These are phyloP conservation scores for Melanotaenia maccullochi DNA, from an alignment of 2,797 vertebrate species.

Conservation along the genomic window DNA sequence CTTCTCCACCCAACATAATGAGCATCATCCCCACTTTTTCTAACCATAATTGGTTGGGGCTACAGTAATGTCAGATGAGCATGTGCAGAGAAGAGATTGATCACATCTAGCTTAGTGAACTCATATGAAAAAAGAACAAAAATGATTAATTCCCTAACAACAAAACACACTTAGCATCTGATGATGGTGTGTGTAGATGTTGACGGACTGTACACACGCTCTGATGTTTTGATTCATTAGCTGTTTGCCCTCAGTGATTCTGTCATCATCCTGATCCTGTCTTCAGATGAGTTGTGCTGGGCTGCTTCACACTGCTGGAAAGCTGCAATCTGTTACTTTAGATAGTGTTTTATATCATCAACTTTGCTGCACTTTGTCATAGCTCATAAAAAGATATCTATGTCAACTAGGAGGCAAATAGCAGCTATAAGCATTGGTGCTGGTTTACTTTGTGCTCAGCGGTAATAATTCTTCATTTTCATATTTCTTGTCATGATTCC, in stretches of 20 bases:
- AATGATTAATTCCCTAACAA: slow-evolving; percentile 44
- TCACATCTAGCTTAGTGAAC: slow-evolving; percentile 33
- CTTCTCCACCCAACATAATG: slow-evolving; percentile 74
- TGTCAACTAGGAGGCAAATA: slow-evolving; percentile 70
- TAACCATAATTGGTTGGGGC: slow-evolving; percentile 73
- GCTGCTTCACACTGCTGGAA: slow-evolving; percentile 15
- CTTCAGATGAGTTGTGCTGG: slow-evolving; percentile 27
- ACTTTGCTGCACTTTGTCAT: slow-evolving; percentile 56
- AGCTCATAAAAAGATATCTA: slow-evolving; percentile 61
- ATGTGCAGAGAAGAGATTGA: slow-evolving; percentile 44
- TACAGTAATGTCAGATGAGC: slow-evolving; percentile 56
- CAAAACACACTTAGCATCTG: slow-evolving; percentile 37
- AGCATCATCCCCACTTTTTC: slow-evolving; percentile 55
- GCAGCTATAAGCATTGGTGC: slow-evolving; percentile 66
- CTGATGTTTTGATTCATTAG: slow-evolving; percentile 58
- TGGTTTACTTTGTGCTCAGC: slow-evolving; percentile 41
- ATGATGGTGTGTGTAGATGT: slow-evolving; percentile 40
- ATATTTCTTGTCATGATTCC: slow-evolving; percentile 11
- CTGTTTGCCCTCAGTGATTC: slow-evolving; percentile 40
- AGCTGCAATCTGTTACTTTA: slow-evolving; percentile 64
- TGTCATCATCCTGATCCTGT: slow-evolving; percentile 25
- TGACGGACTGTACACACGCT: slow-evolving; percentile 18
- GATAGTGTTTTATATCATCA: slow-evolving; percentile 44
- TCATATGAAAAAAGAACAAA: slow-evolving; percentile 10
- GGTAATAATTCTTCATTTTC: slow-evolving; percentile 49